Evolutionary conservation across 2,888 invertebrate genomes (phyloP).

Genomic region (Rambutsinella grinnellia): DNA sequence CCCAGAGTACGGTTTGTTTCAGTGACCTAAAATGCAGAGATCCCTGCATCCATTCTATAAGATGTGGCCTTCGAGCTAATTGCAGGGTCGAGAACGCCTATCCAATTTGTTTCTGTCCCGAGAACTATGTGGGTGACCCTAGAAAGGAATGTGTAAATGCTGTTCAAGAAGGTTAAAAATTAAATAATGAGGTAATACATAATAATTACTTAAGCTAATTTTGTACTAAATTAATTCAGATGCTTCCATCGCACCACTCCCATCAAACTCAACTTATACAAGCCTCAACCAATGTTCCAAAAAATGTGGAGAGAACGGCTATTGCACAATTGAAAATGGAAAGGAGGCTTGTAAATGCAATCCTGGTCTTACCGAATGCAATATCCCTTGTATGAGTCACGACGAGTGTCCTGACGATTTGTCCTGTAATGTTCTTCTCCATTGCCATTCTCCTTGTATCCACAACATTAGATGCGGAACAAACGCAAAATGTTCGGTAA

Average conservation of each 20-base stretch:
- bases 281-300: constrained; percentile 9
- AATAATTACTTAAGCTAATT: too few relatives aligned
- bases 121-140: constrained; percentile 56
- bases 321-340: constrained; percentile 26
- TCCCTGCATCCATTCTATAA: constrained; percentile 60
- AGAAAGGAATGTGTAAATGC: constrained; percentile 50
- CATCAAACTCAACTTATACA: neutral
- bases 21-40: constrained; percentile 58
- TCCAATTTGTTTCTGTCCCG: constrained; percentile 56
- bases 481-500: constrained; percentile 42
- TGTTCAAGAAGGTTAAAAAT: constrained; percentile 53
- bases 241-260: constrained; percentile 4
- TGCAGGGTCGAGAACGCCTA: constrained; percentile 48
- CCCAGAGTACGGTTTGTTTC: constrained; percentile 59
- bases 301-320: constrained; percentile 35
- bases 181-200: neutral
- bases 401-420: constrained; percentile 61
- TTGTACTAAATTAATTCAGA: constrained; percentile 13
- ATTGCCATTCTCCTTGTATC: constrained; percentile 62
- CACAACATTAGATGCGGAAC: constrained; percentile 59
- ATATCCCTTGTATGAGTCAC: constrained; percentile 53
- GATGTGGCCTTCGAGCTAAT: constrained; percentile 54
- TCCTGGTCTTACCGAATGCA: constrained; percentile 21
- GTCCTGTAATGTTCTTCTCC: constrained; percentile 59
- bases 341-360: constrained; percentile 38